Percentiles rank a stretch among this genome's conserved stretches.
Conservation (phyloP, 2,888 invertebrate genomes). For the Pyrgus malvae region DNA sequence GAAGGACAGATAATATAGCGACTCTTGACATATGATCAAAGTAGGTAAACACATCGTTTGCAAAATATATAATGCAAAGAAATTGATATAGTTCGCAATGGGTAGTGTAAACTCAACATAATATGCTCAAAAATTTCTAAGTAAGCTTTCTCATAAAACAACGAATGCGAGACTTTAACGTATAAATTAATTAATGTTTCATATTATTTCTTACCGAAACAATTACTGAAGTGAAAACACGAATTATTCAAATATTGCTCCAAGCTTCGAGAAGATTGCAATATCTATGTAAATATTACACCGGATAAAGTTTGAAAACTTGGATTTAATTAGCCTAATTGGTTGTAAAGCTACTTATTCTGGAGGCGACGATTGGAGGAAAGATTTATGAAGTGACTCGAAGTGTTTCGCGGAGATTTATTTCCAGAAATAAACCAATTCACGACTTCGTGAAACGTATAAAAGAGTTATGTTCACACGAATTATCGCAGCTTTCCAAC, state of each 20-base stretch:
- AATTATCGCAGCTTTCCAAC: conserved; percentile 17
- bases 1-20: too few relatives aligned
- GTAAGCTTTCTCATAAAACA: too few relatives aligned
- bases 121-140: too few relatives aligned
- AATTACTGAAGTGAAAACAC: conserved; percentile 1
- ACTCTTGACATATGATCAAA: too few relatives aligned
- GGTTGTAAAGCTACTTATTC: conserved; percentile 12
- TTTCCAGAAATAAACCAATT: conserved; percentile 23
- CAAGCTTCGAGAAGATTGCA: conserved; percentile 2
- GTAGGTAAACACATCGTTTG: too few relatives aligned
- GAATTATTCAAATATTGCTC: conserved; percentile 27
- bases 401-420: conserved; percentile 9
- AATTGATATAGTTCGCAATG: too few relatives aligned
- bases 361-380: conserved; percentile 7
- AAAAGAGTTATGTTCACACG: conserved; percentile 18
- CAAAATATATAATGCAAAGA: too few relatives aligned
- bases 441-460: conserved; percentile 8
- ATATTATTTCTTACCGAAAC: background rate
- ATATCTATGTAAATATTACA: conserved; percentile 11
- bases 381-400: conserved; percentile 14
- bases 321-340: conserved; percentile 15
- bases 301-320: conserved; percentile 6
- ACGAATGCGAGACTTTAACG: too few relatives aligned
- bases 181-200: background rate
- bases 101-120: too few relatives aligned